These are phyloP conservation scores for sheep (Ovis aries) DNA, from an alignment of 2,113 vertebrate species.

Conservation along the genomic window ARS-UI_Ramb_v3.0 NC_056056.1:221403001-221403500, in stretches of 20 bases:
- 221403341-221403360: fast-evolving
- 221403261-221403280: background rate
- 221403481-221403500: background rate
- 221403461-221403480: too few relatives aligned
- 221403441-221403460: background rate
- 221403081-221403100: fast-evolving
- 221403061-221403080: background rate
- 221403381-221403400: background rate
- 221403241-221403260: fast-evolving
- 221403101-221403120: background rate
- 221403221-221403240: background rate
- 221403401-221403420: background rate
- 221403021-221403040: background rate
- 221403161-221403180: background rate
- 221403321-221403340: background rate
- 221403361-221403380: background rate
- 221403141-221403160: background rate
- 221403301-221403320: background rate
- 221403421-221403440: background rate
- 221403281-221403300: too few relatives aligned
- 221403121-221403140: background rate
- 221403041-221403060: background rate
- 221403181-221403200: background rate
- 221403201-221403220: fast-evolving
- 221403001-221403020: fast-evolving